Evolutionary conservation across 2,888 invertebrate species (phyloP), one percentile per base, ranked within the genome.

Genomic region (Apamea monoglypha): DNA sequence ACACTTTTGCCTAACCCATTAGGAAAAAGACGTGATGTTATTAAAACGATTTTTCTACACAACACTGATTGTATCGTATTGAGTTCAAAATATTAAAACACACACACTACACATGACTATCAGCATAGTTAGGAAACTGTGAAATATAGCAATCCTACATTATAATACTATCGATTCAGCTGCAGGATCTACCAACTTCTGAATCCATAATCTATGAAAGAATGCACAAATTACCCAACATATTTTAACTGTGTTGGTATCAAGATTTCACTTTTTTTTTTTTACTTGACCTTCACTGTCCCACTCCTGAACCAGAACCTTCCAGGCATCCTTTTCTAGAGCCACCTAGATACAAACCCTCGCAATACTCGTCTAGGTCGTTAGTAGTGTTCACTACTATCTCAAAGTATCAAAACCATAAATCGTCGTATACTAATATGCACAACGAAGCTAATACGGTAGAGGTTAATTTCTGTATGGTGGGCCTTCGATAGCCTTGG

Each of bases 401-500:
- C 63, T 68, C 59, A 82, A 93, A 93, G 87, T 89, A 94, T 92
- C 94, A 95, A 95, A 76, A 90, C 68, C 1, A 61, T 78, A 83
- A 53, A 7, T 69, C 87, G 47, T 44, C 18, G 78, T 93, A 92
- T 85, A 89, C 88, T 92, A 93, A 94, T 94, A 94, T 94, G 93
- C 94, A 96, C 92, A 92, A 93, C 92, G 93, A 93, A 92, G 93
- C 93, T 93, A 96, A 95, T 96, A 95, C 94, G 92, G 92, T 92
- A 92, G 92, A 96, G 94, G 95, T 95, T 96, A 96, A 96, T 96
- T 96, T 95, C 93, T 96, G 94, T 96, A 95, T 92, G 93, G 94
- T 93, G 92, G 92, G 92, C 91, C 91, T 94, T 94, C 94, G 94
- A 95, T 96, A 93, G 92, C 93, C 92, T 92, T 93, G 93, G 95